phyloP scores from a whole-genome alignment of 1,140 invertebrate species.

The Drosophila mauritiana region DNA sequence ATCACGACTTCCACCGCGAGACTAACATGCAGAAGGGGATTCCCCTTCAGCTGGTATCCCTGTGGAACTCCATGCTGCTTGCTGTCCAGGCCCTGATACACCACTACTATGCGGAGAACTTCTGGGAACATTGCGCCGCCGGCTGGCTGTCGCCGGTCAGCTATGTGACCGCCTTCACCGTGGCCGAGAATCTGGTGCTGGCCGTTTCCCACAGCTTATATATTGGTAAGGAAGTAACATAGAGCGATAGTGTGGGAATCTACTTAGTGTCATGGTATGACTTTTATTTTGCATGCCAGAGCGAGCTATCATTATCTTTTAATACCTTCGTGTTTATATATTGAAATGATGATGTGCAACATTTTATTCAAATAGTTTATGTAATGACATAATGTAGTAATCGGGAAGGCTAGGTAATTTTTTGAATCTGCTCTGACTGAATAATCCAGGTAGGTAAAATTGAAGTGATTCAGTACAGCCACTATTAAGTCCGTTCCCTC shows the following conservation, averaged over 20 bases:
- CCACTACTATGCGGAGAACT: conserved; percentile 87
- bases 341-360: too few relatives aligned
- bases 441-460: neutral
- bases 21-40: conserved; percentile 87
- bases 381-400: neutral
- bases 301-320: too few relatives aligned
- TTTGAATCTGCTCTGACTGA: too few relatives aligned
- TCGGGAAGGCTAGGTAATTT: neutral
- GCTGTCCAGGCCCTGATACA: conserved; percentile 87
- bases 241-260: too few relatives aligned
- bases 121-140: conserved; percentile 86
- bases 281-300: too few relatives aligned
- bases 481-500: too few relatives aligned
- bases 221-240: conserved; percentile 85
- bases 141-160: conserved; percentile 87
- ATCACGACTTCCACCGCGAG: conserved; percentile 88
- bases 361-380: too few relatives aligned
- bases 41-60: conserved; percentile 87
- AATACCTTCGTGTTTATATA: too few relatives aligned
- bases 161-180: conserved; percentile 86
- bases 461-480: too few relatives aligned
- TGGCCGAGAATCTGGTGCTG: conserved; percentile 86
- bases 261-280: too few relatives aligned
- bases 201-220: conserved; percentile 86
- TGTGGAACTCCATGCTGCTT: conserved; percentile 87